phyloP scores from a whole-genome alignment of 2,113 vertebrate species.

The Rhegmatorhina hoffmannsi region DNA sequence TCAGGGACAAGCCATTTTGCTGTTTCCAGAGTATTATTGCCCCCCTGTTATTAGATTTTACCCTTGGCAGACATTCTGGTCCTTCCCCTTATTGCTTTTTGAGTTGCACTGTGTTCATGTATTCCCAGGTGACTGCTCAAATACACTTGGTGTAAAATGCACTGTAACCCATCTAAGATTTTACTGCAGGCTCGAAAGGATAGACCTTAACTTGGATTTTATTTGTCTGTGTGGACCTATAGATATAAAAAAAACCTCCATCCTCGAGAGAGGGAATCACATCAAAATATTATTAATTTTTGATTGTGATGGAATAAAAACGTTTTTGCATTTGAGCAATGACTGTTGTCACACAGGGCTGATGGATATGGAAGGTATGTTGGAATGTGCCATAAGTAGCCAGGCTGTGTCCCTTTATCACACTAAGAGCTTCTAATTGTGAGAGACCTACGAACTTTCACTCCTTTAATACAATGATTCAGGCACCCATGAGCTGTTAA shows the following conservation, averaged over 20 bases:
- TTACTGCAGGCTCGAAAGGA: not conserved
- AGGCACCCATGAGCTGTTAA: not conserved
- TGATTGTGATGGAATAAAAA: not conserved
- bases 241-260: not conserved
- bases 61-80: not conserved
- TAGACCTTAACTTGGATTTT: not conserved
- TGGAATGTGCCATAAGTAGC: not conserved
- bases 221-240: not conserved
- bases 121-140: conserved; percentile 1
- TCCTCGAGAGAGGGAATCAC: not conserved
- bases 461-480: not conserved
- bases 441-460: not conserved
- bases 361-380: not conserved
- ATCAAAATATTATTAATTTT: not conserved
- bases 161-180: not conserved
- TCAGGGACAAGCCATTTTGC: not conserved
- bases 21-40: not conserved
- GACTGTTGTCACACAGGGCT: not conserved
- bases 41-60: conserved; percentile 37
- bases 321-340: not conserved
- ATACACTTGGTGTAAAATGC: not conserved
- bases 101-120: not conserved
- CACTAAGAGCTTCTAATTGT: not conserved
- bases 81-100: conserved; percentile 25
- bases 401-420: not conserved